These are phyloP conservation scores for Spea multiplicata DNA, from an alignment of 2,113 vertebrate genomes.

Conservation along the genomic window DNA sequence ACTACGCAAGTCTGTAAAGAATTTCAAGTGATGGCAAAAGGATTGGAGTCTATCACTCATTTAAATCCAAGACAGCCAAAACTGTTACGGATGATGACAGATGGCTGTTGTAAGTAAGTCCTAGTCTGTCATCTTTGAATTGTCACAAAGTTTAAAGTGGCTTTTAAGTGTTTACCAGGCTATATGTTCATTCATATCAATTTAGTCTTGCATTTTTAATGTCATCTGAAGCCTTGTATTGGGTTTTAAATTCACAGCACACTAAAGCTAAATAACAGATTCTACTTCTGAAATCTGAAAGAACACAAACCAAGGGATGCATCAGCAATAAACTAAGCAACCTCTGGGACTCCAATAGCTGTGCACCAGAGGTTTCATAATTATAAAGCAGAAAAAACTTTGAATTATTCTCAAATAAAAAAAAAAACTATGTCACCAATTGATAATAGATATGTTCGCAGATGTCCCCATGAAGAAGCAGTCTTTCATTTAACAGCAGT, in stretches of 20 bases:
- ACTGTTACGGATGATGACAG: slow-evolving; percentile 36
- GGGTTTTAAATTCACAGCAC: slow-evolving; percentile 23
- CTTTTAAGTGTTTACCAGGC: slow-evolving; percentile 25
- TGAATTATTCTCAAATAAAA: too few species aligned
- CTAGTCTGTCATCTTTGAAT: slow-evolving; percentile 38
- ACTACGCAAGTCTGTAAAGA: background rate
- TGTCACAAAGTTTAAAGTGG: slow-evolving; percentile 39
- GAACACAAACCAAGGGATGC: slow-evolving; percentile 2
- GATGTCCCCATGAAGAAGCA: too few species aligned
- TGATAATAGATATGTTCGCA: too few species aligned
- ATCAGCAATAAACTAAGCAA: slow-evolving; percentile 6
- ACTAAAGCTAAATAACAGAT: slow-evolving; percentile 1
- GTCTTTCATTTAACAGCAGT: too few species aligned
- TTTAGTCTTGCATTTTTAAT: slow-evolving; percentile 36
- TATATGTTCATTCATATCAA: slow-evolving; percentile 44
- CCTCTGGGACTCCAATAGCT: too few species aligned
- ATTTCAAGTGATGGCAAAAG: slow-evolving; percentile 25
- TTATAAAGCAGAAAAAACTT: too few species aligned
- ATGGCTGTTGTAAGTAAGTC: slow-evolving; percentile 12
- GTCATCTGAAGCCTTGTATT: slow-evolving; percentile 28
- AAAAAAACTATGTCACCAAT: too few species aligned
- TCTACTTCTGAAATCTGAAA: slow-evolving; percentile 2
- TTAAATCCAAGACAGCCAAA: slow-evolving; percentile 12
- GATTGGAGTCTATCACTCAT: slow-evolving; percentile 14
- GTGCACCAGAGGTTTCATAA: too few species aligned